Evolutionary conservation across 2,888 invertebrate genomes (phyloP).

Genomic region (Ecliptopera silaceata): DNA sequence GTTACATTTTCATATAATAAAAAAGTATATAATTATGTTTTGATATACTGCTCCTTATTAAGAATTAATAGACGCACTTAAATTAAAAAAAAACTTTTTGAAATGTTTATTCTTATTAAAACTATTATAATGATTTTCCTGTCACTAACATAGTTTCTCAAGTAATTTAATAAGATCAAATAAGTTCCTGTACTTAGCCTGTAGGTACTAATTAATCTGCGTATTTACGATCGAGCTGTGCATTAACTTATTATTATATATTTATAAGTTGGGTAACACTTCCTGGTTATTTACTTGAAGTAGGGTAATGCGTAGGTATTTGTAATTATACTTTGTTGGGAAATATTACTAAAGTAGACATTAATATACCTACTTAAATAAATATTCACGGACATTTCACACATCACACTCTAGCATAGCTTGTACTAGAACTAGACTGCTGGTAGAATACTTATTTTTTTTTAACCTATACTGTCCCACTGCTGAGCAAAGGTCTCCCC

Average conservation of each 20-base stretch:
- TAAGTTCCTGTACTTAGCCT: conserved; percentile 27
- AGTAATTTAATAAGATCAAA: conserved; percentile 58
- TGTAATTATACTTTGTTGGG: not conserved
- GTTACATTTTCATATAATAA: no score
- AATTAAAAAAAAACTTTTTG: no score
- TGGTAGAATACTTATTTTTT: no score
- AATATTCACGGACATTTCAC: not conserved
- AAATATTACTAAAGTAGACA: not conserved
- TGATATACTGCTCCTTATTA: no score
- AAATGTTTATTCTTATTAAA: conserved; percentile 52
- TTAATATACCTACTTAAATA: no score
- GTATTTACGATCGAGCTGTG: conserved; percentile 37
- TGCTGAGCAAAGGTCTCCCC: no score
- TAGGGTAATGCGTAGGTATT: conserved; percentile 5
- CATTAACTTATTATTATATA: conserved; percentile 23
- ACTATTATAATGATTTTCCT: conserved; percentile 62
- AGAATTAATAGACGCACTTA: no score
- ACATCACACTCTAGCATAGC: no score
- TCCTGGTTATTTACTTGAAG: conserved; percentile 24
- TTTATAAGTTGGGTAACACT: conserved; percentile 28
- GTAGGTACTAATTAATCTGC: conserved; percentile 6
- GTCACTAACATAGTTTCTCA: conserved; percentile 68
- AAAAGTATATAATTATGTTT: no score
- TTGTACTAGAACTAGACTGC: no score
- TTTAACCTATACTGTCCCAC: no score